Evolutionary conservation across 2,113 vertebrate species (phyloP).

Genomic region (Rousettus leschenaultii): DNA sequence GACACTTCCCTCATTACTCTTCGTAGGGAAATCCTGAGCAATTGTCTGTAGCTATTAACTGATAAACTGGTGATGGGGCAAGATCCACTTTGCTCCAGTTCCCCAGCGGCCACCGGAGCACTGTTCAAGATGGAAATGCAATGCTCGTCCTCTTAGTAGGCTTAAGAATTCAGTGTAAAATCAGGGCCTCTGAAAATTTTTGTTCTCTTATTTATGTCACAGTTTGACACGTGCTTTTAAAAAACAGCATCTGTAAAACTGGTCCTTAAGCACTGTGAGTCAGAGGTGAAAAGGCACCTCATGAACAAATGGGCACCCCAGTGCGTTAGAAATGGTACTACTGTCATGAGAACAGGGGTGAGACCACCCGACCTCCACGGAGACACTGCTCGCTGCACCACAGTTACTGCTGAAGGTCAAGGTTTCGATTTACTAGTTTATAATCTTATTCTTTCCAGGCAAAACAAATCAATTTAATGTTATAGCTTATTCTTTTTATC

Average conservation of each 20-base stretch:
- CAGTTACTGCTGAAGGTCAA: neutral
- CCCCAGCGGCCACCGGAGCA: accelerated
- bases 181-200: neutral
- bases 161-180: neutral
- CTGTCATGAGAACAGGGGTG: accelerated
- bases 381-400: neutral
- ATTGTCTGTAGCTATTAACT: accelerated
- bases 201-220: neutral
- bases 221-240: neutral
- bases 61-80: accelerated
- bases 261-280: neutral
- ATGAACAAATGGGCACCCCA: neutral
- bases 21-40: neutral
- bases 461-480: conserved; percentile 18
- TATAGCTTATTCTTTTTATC: conserved; percentile 16
- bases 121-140: accelerated
- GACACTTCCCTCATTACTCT: no score
- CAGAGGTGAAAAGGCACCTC: accelerated
- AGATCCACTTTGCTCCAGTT: accelerated
- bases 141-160: neutral
- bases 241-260: neutral
- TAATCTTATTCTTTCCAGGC: neutral
- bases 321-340: neutral
- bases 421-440: neutral
- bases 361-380: neutral